A percentile compares a stretch with the other conserved stretches of the same genome.
Conservation (phyloP, 64 coral and sea anemone species). For the Cladopsammia gracilis region DNA sequence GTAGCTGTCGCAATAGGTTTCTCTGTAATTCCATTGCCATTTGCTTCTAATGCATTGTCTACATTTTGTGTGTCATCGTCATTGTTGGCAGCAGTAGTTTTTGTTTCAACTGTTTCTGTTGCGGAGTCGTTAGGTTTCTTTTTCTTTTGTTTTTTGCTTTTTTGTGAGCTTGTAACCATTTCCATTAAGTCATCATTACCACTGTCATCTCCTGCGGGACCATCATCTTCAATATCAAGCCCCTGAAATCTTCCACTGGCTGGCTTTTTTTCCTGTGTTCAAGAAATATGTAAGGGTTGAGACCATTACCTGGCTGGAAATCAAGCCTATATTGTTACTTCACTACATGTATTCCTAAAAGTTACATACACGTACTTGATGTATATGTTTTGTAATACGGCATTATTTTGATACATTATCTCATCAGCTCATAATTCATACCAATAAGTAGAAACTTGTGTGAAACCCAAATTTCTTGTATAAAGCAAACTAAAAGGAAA, state of each 20-base stretch:
- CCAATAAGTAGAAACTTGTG: too few species aligned
- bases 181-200: background rate
- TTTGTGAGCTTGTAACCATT: background rate
- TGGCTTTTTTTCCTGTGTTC: constrained; percentile 14
- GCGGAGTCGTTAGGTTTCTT: constrained; percentile 38
- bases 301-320: background rate
- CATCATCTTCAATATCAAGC: constrained; percentile 69
- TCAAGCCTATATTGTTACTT: too few species aligned
- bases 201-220: background rate
- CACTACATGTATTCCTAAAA: too few species aligned
- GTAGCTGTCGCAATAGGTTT: background rate
- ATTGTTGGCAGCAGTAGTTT: constrained; percentile 10
- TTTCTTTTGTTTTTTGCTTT: constrained; percentile 35
- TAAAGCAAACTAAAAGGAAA: too few species aligned
- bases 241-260: constrained; percentile 64
- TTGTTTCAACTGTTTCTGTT: constrained; percentile 34
- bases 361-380: too few species aligned
- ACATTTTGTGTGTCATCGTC: constrained; percentile 47
- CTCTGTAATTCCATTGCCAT: constrained; percentile 41
- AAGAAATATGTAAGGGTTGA: constrained; percentile 16
- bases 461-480: too few species aligned
- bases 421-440: too few species aligned
- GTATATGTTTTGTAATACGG: too few species aligned
- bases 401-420: too few species aligned
- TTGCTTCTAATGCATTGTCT: constrained; percentile 28